Evolutionary conservation across 92 coral and sea anemone genomes (phyloP), one percentile per base, ranked within the genome.

Genomic region (Porites evermanni): DNA sequence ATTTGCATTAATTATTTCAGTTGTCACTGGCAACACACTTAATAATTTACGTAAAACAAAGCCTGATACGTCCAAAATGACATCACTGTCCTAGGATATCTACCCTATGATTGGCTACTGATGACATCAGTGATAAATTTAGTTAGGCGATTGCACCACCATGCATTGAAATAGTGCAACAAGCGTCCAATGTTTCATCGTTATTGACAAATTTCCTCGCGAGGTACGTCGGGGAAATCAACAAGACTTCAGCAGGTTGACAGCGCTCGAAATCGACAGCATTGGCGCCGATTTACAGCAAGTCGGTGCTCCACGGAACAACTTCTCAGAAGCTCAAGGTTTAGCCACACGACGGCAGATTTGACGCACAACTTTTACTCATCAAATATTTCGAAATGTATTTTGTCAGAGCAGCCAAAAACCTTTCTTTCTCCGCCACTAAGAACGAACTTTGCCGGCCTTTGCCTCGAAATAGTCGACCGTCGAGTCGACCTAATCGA

Each of bases 101-200:
- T 29, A 74, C 68, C 3, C 20, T 81, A 75, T 91, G 84, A 91
- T 91, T 88, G 94, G 94, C 77, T 64, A 38, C 18, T 20, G 70
- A 61, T 88, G 92, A 91, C 92, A 89, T 88, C 26, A 53, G 1
- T 72, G 71, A 82, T 26, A 74, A 79, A 86, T 77, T 84, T 77
- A 80, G 80, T 60, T 44, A 70, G n/a, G 10, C 78, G 74, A 93
- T 94, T 94, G 98, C 98, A 94, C 98, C 98, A 94, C 98, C 92
- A 90, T 10, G 59, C 10, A 54, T 69, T 79, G 85, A 94, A 94
- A 92, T 90, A 94, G 77, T 88, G 98, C 88, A 88, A 92, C 77
- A 68, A 10, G 12, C 1, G 68, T 1, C 0, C 20, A 8, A 13
- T 19, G 12, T 86, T 90, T 53, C 89, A 64, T 47, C 70, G 4